Base-by-base conservation (phyloP, 2,888 invertebrate genomes). In the Calameuta pallipes region DNA sequence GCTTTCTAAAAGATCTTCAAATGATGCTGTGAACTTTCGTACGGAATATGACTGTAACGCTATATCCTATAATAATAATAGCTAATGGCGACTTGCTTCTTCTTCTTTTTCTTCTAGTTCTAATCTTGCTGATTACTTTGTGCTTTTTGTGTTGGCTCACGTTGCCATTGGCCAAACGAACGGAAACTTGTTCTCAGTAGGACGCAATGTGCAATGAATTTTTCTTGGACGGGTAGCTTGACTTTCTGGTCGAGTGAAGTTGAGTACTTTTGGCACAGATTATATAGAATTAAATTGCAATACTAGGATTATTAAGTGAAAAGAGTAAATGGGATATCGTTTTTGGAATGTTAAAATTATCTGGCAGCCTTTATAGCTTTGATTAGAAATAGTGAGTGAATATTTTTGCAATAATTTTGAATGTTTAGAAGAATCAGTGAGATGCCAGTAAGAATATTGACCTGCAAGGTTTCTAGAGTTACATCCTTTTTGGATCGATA, bases 211-310 rank as follows among this genome's bases (percentile, higher is more conserved):
- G 56, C 15, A 56, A 23, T 56, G 56, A 56, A 23, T 23, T 56
- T 56, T 56, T 41, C 41, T 80, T 81, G 83, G 83, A 83, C 83
- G 83, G 83, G 77, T 79, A 73, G 73, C 69, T 80, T 79, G 75
- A 75, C 76, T 74, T 76, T 79, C 76, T 34, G 56, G 36, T 35
- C 76, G 78, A 81, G 77, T 80, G 78, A 80, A 80, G 56, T 80
- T 56, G 56, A 82, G 80, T 81, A 82, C 80, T 81, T 83, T 82
- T 82, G 82, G 82, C 82, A 83, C 82, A 75, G 70, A 78, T 78
- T 76, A 68, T 68, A 70, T 73, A 78, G 37, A 70, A 69, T 33
- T 76, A 80, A 23, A 76, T 78, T 33, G 74, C 70, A 74, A n/a
- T 74, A 78, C 69, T 41, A 80, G 74, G n/a, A 76, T 80, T 74